These are phyloP conservation scores for Aproaerema taeniolella DNA, from an alignment of 2,888 invertebrate genomes.

Conservation along the genomic window DNA sequence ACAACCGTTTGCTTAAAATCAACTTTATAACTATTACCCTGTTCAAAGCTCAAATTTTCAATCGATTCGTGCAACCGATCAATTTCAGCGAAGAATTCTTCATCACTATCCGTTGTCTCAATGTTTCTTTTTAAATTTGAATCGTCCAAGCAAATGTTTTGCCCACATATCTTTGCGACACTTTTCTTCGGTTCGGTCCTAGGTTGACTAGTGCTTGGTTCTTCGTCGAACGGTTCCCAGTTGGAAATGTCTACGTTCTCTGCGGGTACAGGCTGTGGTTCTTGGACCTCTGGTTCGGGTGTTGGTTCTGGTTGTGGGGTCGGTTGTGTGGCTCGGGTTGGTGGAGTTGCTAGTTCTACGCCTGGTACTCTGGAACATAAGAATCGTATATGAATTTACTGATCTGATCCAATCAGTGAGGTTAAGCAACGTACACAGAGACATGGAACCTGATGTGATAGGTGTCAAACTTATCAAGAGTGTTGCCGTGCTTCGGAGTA, in stretches of 20 bases:
- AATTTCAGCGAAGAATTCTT: conserved; percentile 54
- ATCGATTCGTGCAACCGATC: conserved; percentile 34
- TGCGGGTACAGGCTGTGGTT: conserved; percentile 12
- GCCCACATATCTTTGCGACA: conserved; percentile 64
- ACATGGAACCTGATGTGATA: too few relatives aligned
- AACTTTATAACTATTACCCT: conserved; percentile 13
- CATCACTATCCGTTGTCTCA: conserved; percentile 42
- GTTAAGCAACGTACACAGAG: too few relatives aligned
- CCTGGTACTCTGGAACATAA: conserved; percentile 80
- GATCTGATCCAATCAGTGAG: too few relatives aligned
- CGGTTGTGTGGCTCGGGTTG: conserved; percentile 4
- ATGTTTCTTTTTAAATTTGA: conserved; percentile 49
- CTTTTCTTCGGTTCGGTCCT: conserved; percentile 24
- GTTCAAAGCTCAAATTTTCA: conserved; percentile 24
- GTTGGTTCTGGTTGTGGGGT: conserved; percentile 12
- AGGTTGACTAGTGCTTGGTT: conserved; percentile 33
- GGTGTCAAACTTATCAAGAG: too few relatives aligned
- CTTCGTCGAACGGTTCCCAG: background rate
- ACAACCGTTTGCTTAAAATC: conserved; percentile 47
- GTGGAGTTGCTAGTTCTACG: conserved; percentile 64
- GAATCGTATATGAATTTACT: too few relatives aligned
- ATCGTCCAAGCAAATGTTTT: conserved; percentile 68
- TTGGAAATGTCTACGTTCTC: background rate
- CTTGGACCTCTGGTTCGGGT: conserved; percentile 21
- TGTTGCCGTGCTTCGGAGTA: too few relatives aligned